Base-by-base conservation (phyloP, 2,113 vertebrate genomes). In the Lepidothrix coronata region DNA sequence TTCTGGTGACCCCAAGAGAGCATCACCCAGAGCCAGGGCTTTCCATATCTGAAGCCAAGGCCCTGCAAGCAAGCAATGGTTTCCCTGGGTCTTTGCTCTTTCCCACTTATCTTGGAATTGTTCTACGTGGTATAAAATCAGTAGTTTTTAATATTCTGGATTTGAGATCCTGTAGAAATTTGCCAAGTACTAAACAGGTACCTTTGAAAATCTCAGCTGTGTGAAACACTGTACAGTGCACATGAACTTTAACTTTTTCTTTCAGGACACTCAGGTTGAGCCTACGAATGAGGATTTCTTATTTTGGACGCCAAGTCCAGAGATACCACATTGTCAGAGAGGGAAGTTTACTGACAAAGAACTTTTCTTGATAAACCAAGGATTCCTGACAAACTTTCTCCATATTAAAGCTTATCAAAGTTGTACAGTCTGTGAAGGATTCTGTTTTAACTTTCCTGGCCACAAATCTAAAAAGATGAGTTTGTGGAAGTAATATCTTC, bases 31-130 rank as follows among this genome's bases (percentile, higher is more conserved):
- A 52, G 43, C 27, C 55, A 67, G 31, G 25, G 19, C 25, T 58
- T 83, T 51, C 48, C 17, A 15, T 10, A 14, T 12, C 19, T 58
- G 61, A 43, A 84, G 20, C 21, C 9, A 70, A 89, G 44, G 27
- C 16, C n/a, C 19, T 44, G 9, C 35, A 77, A 48, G 57, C 1
- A n/a, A 49, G 14, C 1, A 1, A 4, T 65, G 33, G 22, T n/a
- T 91, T 79, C 30, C 75, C 20, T 35, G 16, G 6, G 15, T 11
- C 54, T 68, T 76, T 65, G 27, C 16, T 70, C 33, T 65, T 91
- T 79, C 28, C 44, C 19, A 57, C 6, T 72, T 25, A 28, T 62
- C 24, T 58, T 70, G 37, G 51, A 88, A 73, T 65, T 41, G 16
- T 73, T 86, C 59, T 66, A 58, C 8, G 9, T 65, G 6, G 33